Base-by-base conservation (phyloP, 1,140 invertebrate species). In the Cotesia typhae region DNA sequence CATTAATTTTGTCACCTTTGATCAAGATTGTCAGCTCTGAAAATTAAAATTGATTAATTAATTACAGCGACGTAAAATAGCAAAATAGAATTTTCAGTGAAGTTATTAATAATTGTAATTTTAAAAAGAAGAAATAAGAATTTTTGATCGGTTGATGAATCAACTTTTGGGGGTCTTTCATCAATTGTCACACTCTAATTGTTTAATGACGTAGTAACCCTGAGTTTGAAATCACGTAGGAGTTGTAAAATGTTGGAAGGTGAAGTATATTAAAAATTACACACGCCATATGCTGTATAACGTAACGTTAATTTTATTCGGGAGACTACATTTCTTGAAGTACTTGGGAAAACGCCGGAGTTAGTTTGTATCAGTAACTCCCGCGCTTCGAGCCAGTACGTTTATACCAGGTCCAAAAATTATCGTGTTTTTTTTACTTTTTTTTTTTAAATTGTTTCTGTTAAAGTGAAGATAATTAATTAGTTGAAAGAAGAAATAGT, bases 361-460 rank as follows among this genome's bases (percentile, higher is more conserved):
- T 14, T 14, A 60, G 51, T 53, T 72, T 47, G 10, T 47, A 47
- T 85, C 83, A 86, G 84, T 85, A 82, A 81, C 83, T 78, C 80
- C 83, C 84, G 85, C 82, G 84, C 83, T 77, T 80, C 83, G 77
- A 83, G 75, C 71, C 81, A 82, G 83, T 83, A 79, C 81, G 82
- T 82, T 82, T 55, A 64, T 36, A 65, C 55, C 14, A 41, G 12
- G 35, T 53, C 41, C 10, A 74, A 74, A 53, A 36, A 9, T 12
- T 14, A 4, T 5, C 10, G 51, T 9, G 20, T 67, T 35, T 20
- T 69, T 20, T 65, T 73, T 4, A 53, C 37, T 37, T 36, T 65
- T 67, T 65, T 67, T 12, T 36, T 60, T 61, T 47, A 9, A 9
- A 47, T 47, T 47, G 6, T 9, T 47, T 7, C 41, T 9, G 5